Evolutionary conservation across 1,140 invertebrate genomes (phyloP), one percentile per base, ranked within the genome.

Genomic region (Drosophila mauritiana): DNA sequence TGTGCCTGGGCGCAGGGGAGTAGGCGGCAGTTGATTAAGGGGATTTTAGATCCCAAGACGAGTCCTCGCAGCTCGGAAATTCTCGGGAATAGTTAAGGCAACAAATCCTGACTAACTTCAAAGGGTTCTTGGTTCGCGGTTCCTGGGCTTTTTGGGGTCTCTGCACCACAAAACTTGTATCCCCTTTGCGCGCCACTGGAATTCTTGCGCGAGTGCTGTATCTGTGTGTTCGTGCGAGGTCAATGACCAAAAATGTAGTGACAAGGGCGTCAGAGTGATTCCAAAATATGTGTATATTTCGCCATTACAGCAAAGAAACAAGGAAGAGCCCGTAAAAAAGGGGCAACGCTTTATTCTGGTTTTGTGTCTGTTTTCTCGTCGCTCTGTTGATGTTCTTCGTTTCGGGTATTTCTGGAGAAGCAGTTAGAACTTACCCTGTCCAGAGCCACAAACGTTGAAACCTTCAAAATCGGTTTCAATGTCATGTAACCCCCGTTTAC

Each of bases 401-500:
- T 20, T 39, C 34, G 45, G 34, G 27, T 63, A 45, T 58, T 58
- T 58, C 31, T 34, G 42, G 25, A 27, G 40, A 57, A 55, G 39
- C 49, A 11, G 12, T 55, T 55, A n/a, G 49, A 62, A 75, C 73
- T 74, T 56, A 64, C 43, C 45, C 37, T 42, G 52, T 36, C 70
- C 48, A 63, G 17, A 40, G 51, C 49, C 36, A 65, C 69, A 67
- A 55, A 67, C 52, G 67, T 73, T 81, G 64, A 77, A 90, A 88
- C 88, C 88, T 91, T 91, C 88, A 91, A 91, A 91, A 73, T 84
- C 43, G 65, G 83, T 91, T 91, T 91, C 88, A 91, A 91, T 91
- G 88, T 91, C 88, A 91, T 89, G 88, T 90, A 80, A 90, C 88
- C 88, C 86, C 77, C 70, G 73, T 83, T 85, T 84, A 83, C 83